Evolutionary conservation across 2,113 vertebrate species (phyloP), one percentile per base, ranked within the genome.

Genomic region (Thinocorus orbignyianus): DNA sequence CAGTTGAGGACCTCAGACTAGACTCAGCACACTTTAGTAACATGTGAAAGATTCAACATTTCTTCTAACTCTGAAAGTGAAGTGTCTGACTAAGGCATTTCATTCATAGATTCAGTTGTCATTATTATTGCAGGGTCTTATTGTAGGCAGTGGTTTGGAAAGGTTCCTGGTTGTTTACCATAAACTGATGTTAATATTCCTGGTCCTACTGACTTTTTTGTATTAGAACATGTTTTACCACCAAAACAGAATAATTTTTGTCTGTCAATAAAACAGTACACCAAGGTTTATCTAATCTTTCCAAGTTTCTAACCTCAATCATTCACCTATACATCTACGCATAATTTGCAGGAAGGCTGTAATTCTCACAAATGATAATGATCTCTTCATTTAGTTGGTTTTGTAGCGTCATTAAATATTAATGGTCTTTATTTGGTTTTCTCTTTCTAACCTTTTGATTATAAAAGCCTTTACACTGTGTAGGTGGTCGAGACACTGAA

Each of bases 311-410:
- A 31, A 12, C 18, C 46, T 77, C 31, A 86, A 31, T 72, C 8
- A 37, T n/a, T 90, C 28, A 10, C 68, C 48, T 71, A 39, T 37
- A 57, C 4, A 20, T 64, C 51, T 80, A 57, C 13, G 28, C 6
- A 87, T 60, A 48, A 72, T 91, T 92, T 90, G 10, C n/a, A 73
- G 12, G 13, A 88, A 76, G 16, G 18, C n/a, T 85, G 31, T 57
- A 88, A 91, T 86, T 95, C 84, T 64, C 7, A 4, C 8, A 71
- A n/a, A 25, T 71, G 51, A 48, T 76, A 88, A 85, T 42, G 28
- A 80, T 57, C 10, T 79, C n/a, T 79, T 93, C 4, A 90, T 92
- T 82, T 92, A 90, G 31, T 72, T 92, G 86, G 48, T 62, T 92
- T 92, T 69, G 28, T 28, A 87, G 13, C 23, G 91, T 72, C 87